These are phyloP conservation scores for Pseudomyrmex gracilis DNA, from an alignment of 1,140 invertebrate species.

Conservation along the genomic window DNA sequence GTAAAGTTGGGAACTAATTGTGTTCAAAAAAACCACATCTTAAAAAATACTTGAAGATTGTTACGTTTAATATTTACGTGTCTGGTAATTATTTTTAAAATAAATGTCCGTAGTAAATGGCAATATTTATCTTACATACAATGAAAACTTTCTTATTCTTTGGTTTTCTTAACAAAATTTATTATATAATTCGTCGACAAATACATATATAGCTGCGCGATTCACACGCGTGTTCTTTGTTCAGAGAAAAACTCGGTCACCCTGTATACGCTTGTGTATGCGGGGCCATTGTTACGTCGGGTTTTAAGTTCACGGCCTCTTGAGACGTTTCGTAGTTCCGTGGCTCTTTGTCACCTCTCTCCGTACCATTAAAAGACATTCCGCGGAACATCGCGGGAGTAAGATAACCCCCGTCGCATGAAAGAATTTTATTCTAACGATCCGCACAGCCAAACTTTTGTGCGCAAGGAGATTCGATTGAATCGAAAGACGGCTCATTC, in stretches of 20 bases:
- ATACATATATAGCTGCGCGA: not conserved
- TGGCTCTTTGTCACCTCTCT: constrained; percentile 47
- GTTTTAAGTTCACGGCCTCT: constrained; percentile 39
- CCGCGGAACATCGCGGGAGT: constrained; percentile 1
- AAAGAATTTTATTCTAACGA: constrained; percentile 70
- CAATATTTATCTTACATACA: too few species aligned
- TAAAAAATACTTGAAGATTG: too few species aligned
- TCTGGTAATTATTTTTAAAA: too few species aligned
- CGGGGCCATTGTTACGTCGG: constrained; percentile 47
- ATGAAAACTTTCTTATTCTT: not conserved
- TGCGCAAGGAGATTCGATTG: constrained; percentile 55
- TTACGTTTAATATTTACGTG: too few species aligned
- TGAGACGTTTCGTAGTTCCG: constrained; percentile 50
- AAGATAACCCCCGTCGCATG: constrained; percentile 50
- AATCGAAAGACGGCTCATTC: constrained; percentile 13
- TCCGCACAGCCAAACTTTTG: constrained; percentile 52
- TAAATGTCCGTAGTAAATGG: too few species aligned
- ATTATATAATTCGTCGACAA: not conserved
- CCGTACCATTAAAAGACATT: constrained; percentile 34
- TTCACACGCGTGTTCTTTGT: not conserved
- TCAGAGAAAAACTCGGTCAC: constrained; percentile 19
- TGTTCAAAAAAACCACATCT: too few species aligned
- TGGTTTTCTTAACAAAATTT: not conserved
- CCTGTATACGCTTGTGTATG: constrained; percentile 23
- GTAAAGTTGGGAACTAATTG: too few species aligned